phyloP scores from a whole-genome alignment of 1,140 invertebrate genomes.

The Drosophila tani region DNA sequence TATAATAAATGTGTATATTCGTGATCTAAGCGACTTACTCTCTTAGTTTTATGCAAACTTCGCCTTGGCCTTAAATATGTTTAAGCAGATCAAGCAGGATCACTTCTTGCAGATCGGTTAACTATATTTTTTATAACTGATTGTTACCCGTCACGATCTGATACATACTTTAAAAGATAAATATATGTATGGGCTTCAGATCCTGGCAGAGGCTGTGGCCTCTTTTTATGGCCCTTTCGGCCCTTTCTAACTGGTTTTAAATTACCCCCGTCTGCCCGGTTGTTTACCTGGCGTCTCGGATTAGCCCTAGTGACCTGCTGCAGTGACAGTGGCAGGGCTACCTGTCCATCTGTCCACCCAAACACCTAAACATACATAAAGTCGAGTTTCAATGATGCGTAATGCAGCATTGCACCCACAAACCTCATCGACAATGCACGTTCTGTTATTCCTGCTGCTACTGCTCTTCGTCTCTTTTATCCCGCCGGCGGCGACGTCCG shows the following conservation, averaged over 20 bases:
- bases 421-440: constrained; percentile 27
- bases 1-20: too few relatives aligned
- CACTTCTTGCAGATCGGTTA: too few relatives aligned
- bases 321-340: constrained; percentile 1
- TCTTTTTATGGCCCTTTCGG: constrained; percentile 15
- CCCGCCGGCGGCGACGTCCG: constrained; percentile 9
- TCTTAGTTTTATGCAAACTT: too few relatives aligned
- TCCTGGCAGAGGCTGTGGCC: too few relatives aligned
- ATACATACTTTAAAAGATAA: too few relatives aligned
- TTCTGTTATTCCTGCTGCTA: constrained; percentile 5
- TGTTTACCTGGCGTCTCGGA: constrained; percentile 22
- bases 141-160: not conserved
- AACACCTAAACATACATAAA: constrained; percentile 34
- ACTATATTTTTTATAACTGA: too few relatives aligned
- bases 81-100: too few relatives aligned
- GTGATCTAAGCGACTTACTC: too few relatives aligned
- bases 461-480: constrained; percentile 1
- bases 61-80: not conserved
- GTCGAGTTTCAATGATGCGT: not conserved
- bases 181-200: too few relatives aligned
- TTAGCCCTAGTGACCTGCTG: constrained; percentile 14
- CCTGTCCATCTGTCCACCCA: constrained; percentile 17
- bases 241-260: constrained; percentile 66
- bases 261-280: constrained; percentile 33
- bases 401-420: constrained; percentile 32